A percentile compares a stretch with the other conserved stretches of the same genome.
Conservation (phyloP, 1,140 invertebrate genomes). For the Lucilia cuprina region DNA sequence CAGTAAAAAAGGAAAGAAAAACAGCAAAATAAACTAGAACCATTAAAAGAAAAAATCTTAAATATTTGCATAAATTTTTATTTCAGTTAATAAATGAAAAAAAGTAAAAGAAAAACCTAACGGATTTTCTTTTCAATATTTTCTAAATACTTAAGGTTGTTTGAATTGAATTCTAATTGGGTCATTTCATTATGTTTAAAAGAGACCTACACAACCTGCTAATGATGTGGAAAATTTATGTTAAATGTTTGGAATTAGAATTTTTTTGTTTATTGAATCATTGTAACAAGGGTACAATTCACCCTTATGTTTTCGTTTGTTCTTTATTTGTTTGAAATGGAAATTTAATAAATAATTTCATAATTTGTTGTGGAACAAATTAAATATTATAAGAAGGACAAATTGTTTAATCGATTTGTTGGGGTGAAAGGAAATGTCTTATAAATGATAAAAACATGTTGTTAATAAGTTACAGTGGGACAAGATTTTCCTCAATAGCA, state of each 20-base stretch:
- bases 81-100: neutral
- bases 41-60: neutral
- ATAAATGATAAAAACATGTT: no score
- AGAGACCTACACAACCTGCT: no score
- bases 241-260: neutral
- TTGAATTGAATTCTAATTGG: conserved; percentile 34
- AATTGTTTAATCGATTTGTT: no score
- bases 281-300: no score
- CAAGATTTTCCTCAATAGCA: no score
- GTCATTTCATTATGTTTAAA: neutral
- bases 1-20: neutral
- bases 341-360: neutral
- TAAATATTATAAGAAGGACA: no score
- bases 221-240: conserved; percentile 21
- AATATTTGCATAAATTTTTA: conserved; percentile 30
- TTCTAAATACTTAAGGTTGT: conserved; percentile 10
- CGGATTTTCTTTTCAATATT: neutral
- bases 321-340: no score
- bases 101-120: neutral
- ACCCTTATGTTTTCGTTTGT: no score
- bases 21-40: neutral
- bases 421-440: no score
- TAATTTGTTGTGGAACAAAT: neutral
- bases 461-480: no score
- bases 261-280: neutral